Evolutionary conservation across 2,888 invertebrate species (phyloP).

Genomic region (Drosophila paranaensis): DNA sequence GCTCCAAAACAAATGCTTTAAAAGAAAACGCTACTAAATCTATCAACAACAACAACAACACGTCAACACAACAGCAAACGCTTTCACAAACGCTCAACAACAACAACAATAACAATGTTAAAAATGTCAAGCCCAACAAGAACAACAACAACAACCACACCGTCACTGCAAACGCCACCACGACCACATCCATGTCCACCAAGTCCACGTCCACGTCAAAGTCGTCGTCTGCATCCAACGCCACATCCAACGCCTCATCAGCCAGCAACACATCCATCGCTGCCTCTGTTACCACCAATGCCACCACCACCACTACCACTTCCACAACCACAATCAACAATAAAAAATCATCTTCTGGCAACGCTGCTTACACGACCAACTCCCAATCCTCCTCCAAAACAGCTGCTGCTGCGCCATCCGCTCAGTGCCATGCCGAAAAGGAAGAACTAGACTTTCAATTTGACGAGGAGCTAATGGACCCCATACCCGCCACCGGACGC

Average conservation of each 20-base stretch:
- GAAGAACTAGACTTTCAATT: slow-evolving; percentile 98
- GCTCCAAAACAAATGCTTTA: slow-evolving; percentile 86
- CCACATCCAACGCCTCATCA: slow-evolving; percentile 56
- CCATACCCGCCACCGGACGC: slow-evolving; percentile 89
- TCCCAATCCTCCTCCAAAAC: slow-evolving; percentile 81
- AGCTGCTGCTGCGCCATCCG: slow-evolving; percentile 78
- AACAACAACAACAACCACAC: slow-evolving; percentile 45
- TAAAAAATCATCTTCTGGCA: slow-evolving; percentile 67
- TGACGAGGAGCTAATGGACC: slow-evolving; percentile 95
- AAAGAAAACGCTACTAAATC: slow-evolving; percentile 84
- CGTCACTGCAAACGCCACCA: slow-evolving; percentile 49
- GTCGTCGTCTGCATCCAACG: slow-evolving; percentile 62
- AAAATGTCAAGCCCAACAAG: slow-evolving; percentile 52
- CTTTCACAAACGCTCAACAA: slow-evolving; percentile 80
- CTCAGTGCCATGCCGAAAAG: slow-evolving; percentile 85
- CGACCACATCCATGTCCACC: slow-evolving; percentile 52
- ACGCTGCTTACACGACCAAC: slow-evolving; percentile 74
- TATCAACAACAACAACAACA: slow-evolving; percentile 73
- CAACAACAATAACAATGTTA: slow-evolving; percentile 44
- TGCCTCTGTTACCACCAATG: slow-evolving; percentile 40
- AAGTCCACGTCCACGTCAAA: slow-evolving; percentile 49
- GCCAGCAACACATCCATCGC: slow-evolving; percentile 51
- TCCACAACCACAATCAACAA: slow-evolving; percentile 44
- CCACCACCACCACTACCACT: slow-evolving; percentile 31
- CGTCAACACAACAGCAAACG: slow-evolving; percentile 72